A percentile compares a stretch with the other conserved stretches of the same genome.
phyloP scores from a whole-genome alignment of 2,797 vertebrate genomes.

The Melanotaenia nigrans region DNA sequence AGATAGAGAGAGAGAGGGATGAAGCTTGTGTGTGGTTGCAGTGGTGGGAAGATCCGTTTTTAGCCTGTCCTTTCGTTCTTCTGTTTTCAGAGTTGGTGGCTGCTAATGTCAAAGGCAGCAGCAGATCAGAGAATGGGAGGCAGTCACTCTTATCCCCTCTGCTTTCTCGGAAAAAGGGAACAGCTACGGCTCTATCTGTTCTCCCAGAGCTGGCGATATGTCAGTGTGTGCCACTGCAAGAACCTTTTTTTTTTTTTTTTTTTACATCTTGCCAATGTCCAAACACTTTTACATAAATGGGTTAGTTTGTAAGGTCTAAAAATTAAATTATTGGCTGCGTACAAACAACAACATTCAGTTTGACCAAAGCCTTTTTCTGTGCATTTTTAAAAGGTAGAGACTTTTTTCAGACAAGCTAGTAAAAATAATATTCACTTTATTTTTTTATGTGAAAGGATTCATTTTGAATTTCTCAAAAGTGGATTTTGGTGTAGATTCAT shows the following conservation, averaged over 20 bases:
- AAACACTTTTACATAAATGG: conserved; percentile 40
- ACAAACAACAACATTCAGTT: neutral
- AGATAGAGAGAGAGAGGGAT: conserved; percentile 21
- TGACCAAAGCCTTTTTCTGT: neutral
- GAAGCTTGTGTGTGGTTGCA: conserved; percentile 22
- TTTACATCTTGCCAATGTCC: conserved; percentile 31
- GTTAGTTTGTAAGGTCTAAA: conserved; percentile 42
- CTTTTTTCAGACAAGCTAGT: conserved; percentile 9
- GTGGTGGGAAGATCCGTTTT: conserved; percentile 35
- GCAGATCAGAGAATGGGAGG: conserved; percentile 66
- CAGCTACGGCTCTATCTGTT: conserved; percentile 58
- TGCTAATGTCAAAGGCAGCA: conserved; percentile 65
- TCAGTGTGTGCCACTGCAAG: conserved; percentile 34
- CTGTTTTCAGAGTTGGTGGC: conserved; percentile 55
- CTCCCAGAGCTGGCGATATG: conserved; percentile 23
- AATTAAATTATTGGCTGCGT: conserved; percentile 41
- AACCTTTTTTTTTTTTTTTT: conserved; percentile 43
- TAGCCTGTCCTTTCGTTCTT: conserved; percentile 24
- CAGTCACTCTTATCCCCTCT: conserved; percentile 58
- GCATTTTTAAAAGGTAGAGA: conserved; percentile 3
- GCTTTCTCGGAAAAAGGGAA: conserved; percentile 51
- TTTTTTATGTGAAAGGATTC: neutral
- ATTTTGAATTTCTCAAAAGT: neutral
- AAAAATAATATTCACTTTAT: conserved; percentile 24
- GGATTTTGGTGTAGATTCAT: conserved; percentile 5